Evolutionary conservation across 2,888 invertebrate genomes (phyloP).

Genomic region (Nomada ruficornis): DNA sequence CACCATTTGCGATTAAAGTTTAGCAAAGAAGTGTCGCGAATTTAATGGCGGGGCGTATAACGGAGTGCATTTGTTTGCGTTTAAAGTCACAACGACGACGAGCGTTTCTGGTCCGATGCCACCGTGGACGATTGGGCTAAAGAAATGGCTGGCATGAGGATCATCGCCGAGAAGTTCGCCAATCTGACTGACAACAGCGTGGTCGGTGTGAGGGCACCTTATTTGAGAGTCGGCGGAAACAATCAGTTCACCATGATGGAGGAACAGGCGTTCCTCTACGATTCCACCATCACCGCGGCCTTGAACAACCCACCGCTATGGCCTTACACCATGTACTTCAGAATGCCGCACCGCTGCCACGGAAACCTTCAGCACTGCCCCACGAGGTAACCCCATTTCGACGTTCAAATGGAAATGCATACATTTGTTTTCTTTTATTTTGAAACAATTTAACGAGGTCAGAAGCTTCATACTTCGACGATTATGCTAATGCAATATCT

Average conservation of each 20-base stretch:
- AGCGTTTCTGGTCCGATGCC: conserved; percentile 96
- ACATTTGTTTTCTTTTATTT: not conserved
- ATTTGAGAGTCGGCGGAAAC: conserved; percentile 96
- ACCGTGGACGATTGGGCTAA: conserved; percentile 97
- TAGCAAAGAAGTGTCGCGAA: too few species aligned
- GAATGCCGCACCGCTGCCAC: conserved; percentile 97
- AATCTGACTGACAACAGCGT: conserved; percentile 96
- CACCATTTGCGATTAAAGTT: too few species aligned
- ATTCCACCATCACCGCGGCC: conserved; percentile 97
- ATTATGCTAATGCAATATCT: not conserved
- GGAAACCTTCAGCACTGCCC: conserved; percentile 96
- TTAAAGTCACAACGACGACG: conserved; percentile 94
- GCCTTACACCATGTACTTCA: conserved; percentile 99
- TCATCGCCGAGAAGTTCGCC: conserved; percentile 95
- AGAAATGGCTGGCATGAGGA: conserved; percentile 97
- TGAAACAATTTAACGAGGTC: not conserved
- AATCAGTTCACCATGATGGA: conserved; percentile 99
- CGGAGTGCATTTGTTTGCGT: conserved; percentile 8
- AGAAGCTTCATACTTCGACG: not conserved
- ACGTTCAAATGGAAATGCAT: not conserved
- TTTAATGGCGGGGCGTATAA: too few species aligned
- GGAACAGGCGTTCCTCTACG: conserved; percentile 97
- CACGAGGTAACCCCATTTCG: conserved; percentile 86
- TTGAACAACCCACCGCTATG: conserved; percentile 96
- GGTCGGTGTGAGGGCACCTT: conserved; percentile 95